phyloP scores from a whole-genome alignment of 2,113 vertebrate genomes.

The Telmatochromis sp. region DNA sequence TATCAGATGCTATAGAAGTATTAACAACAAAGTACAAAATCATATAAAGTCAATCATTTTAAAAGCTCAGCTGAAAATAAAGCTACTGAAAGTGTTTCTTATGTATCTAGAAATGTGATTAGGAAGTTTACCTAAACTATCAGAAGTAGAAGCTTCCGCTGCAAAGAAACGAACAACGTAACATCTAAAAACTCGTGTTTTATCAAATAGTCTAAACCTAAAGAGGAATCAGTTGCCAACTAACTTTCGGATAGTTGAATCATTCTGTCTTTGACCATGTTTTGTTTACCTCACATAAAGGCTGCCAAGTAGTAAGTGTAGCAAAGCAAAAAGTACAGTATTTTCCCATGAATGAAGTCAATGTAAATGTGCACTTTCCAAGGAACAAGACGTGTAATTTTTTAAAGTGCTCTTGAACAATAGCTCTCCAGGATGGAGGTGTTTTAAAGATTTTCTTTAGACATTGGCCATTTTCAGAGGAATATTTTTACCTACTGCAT shows the following conservation, averaged over 20 bases:
- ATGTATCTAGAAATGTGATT: background rate
- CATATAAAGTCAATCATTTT: background rate
- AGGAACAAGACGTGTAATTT: background rate
- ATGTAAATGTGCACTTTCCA: background rate
- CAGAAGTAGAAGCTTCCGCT: background rate
- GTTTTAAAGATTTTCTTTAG: background rate
- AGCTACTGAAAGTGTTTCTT: background rate
- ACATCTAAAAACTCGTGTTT: background rate
- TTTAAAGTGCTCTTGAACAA: background rate
- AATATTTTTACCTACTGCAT: background rate
- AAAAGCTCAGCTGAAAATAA: background rate
- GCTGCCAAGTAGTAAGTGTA: background rate
- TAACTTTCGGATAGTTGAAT: background rate
- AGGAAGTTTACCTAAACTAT: background rate
- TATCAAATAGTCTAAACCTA: background rate
- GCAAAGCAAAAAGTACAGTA: background rate
- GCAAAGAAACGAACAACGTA: background rate
- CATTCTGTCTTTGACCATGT: background rate
- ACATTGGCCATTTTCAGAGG: background rate
- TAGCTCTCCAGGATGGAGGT: background rate
- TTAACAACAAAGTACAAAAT: background rate
- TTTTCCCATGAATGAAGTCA: background rate
- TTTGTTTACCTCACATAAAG: background rate
- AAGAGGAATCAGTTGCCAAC: background rate
- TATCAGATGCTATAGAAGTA: background rate